A percentile compares a stretch with the other conserved stretches of the same genome.
Evolutionary conservation across 2,113 vertebrate species (phyloP).

Genomic region (Corythornis cristatus): DNA sequence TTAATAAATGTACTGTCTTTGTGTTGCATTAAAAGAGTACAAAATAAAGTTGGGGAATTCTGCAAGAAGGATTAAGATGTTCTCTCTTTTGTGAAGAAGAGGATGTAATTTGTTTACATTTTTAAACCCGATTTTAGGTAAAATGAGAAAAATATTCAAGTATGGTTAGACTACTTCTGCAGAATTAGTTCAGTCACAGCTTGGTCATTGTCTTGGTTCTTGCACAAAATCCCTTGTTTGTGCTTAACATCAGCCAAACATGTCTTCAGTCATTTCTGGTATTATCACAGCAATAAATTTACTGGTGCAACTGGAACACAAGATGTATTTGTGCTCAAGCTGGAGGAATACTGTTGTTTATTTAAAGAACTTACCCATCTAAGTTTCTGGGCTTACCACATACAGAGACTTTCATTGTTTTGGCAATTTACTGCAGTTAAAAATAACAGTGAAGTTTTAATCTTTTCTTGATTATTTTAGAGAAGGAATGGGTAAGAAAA

Average conservation of each 20-base stretch:
- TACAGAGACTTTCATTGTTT: neutral
- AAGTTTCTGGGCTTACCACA: neutral
- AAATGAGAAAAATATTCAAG: neutral
- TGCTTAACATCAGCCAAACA: neutral
- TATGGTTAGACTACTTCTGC: neutral
- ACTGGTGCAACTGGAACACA: neutral
- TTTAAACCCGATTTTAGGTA: neutral
- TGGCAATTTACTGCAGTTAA: neutral
- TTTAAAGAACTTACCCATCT: neutral
- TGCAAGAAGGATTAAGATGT: neutral
- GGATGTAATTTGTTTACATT: neutral
- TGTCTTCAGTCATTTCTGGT: neutral
- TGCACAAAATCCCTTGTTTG: neutral
- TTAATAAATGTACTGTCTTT: neutral
- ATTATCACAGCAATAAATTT: slow-evolving; percentile 10
- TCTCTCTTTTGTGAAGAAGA: neutral
- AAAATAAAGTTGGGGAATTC: neutral
- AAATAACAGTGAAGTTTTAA: neutral
- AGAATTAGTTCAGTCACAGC: neutral
- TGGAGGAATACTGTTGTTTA: neutral
- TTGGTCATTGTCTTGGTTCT: neutral
- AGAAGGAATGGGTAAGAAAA: neutral
- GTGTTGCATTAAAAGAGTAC: neutral
- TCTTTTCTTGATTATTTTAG: neutral
- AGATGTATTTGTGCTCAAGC: neutral